These are phyloP conservation scores for Leptopilina boulardi DNA, from an alignment of 1,140 invertebrate genomes.

Conservation along the genomic window DNA sequence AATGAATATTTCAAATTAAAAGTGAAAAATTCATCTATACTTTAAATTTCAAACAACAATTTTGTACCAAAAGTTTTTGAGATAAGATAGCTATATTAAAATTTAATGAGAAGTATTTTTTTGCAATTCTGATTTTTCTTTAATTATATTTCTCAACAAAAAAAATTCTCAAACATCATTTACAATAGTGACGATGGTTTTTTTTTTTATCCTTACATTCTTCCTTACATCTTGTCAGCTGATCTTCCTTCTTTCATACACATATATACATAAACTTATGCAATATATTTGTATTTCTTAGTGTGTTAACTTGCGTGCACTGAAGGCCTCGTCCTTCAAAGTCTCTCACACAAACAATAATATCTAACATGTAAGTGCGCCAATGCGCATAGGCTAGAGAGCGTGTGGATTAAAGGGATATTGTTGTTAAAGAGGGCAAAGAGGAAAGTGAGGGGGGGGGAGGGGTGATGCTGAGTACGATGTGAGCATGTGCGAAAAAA, in stretches of 20 bases:
- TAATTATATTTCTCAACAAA: no score
- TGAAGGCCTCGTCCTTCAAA: slow-evolving; percentile 63
- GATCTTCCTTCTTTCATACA: slow-evolving; percentile 23
- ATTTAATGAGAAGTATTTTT: no score
- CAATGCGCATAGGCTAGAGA: not conserved
- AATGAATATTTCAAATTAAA: no score
- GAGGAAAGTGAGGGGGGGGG: no score
- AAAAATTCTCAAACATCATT: not conserved
- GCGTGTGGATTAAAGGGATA: not conserved
- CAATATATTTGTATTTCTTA: slow-evolving; percentile 34
- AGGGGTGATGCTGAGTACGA: not conserved
- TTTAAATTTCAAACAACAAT: no score
- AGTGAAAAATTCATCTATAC: no score
- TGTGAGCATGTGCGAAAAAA: not conserved
- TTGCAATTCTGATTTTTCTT: no score
- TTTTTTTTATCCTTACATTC: slow-evolving; percentile 15
- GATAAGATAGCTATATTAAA: no score
- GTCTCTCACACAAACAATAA: slow-evolving; percentile 31
- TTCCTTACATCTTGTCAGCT: slow-evolving; percentile 58
- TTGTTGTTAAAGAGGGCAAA: not conserved
- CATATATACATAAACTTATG: not conserved
- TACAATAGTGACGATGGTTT: not conserved
- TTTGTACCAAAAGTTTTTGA: no score
- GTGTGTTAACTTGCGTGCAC: slow-evolving; percentile 40
- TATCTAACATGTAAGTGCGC: not conserved